Conservation (phyloP, 2,888 invertebrate genomes). For the Rotaria socialis region DNA sequence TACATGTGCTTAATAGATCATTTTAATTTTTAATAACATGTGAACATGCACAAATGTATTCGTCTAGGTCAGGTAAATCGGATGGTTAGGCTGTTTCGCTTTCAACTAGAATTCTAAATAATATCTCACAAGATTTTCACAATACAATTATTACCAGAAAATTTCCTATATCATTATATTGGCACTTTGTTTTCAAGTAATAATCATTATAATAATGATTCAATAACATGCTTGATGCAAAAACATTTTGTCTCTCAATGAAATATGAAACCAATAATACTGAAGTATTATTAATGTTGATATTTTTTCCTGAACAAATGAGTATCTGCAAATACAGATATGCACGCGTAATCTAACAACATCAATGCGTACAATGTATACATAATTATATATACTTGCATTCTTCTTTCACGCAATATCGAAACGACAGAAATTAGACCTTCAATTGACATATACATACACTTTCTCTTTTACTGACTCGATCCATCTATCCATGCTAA, state of each 20-base stretch:
- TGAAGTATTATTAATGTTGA: neutral
- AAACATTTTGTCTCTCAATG: neutral
- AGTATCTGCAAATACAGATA: neutral
- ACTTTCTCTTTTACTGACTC: conserved; percentile 7
- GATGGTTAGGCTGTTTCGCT: too few species aligned
- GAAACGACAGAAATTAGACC: conserved; percentile 13
- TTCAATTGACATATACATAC: conserved; percentile 6
- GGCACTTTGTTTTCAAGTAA: neutral
- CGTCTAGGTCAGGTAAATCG: too few species aligned
- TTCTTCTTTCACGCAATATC: neutral
- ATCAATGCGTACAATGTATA: neutral
- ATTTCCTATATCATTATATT: neutral
- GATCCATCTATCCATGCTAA: neutral
- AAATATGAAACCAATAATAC: neutral
- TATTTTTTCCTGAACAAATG: neutral
- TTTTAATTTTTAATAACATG: neutral
- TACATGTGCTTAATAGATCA: neutral
- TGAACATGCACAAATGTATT: neutral
- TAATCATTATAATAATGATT: neutral
- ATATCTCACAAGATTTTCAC: too few species aligned
- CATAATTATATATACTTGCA: conserved; percentile 18
- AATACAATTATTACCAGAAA: neutral
- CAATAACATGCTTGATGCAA: neutral
- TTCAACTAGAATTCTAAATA: too few species aligned
- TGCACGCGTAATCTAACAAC: neutral